phyloP scores from a whole-genome alignment of 2,113 vertebrate species.

The Sceloporus tristichus region DNA sequence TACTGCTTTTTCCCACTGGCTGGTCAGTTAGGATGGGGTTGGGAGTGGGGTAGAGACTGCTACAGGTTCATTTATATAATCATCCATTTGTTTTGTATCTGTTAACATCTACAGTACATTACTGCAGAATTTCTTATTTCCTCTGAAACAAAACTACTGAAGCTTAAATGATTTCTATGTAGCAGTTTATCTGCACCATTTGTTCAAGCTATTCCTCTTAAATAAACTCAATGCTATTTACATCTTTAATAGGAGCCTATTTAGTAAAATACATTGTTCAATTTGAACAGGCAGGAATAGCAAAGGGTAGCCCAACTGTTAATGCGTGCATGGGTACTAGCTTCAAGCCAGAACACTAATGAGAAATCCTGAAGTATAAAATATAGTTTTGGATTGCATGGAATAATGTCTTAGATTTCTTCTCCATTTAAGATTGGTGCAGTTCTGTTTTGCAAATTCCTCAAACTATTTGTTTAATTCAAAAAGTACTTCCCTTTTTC shows the following conservation, averaged over 20 bases:
- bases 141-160: constrained; percentile 35
- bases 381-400: no score
- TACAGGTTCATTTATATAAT: constrained; percentile 20
- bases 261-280: constrained; percentile 65
- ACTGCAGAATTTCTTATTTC: constrained; percentile 15
- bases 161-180: constrained; percentile 36
- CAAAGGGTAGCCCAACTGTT: not conserved
- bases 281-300: constrained; percentile 17
- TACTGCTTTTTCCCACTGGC: not conserved
- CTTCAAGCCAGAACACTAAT: constrained; percentile 30
- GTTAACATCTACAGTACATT: constrained; percentile 12
- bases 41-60: not conserved
- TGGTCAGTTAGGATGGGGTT: not conserved
- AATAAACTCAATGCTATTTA: constrained; percentile 67
- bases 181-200: constrained; percentile 51
- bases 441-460: no score
- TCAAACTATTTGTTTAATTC: not conserved
- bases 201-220: constrained; percentile 46
- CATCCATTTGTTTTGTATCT: not conserved
- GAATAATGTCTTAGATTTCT: not conserved
- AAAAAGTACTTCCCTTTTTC: not conserved
- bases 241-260: constrained; percentile 60
- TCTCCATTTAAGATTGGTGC: not conserved
- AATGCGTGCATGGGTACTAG: constrained; percentile 11
- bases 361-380: constrained; percentile 6